These are phyloP conservation scores for Leptodactylus fallax DNA, from an alignment of 2,797 vertebrate species.

Conservation along the genomic window DNA sequence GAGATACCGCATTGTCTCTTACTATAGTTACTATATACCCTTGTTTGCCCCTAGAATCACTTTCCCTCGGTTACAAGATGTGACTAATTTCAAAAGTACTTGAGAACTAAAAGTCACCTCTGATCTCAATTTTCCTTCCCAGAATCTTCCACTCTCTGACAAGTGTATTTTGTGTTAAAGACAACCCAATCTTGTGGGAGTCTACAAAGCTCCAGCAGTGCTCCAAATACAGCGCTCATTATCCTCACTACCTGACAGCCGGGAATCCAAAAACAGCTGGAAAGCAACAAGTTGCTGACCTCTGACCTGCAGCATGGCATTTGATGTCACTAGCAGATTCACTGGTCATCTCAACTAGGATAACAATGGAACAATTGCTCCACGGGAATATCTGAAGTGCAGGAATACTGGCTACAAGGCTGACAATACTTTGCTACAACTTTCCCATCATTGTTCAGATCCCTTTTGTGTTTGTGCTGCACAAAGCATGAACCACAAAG, in stretches of 20 bases:
- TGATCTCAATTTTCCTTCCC: not conserved
- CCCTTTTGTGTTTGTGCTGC: not conserved
- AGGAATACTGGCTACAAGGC: slow-evolving; percentile 21
- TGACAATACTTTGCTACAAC: slow-evolving; percentile 20
- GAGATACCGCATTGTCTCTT: not conserved
- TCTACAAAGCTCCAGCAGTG: not conserved
- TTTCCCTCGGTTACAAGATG: not conserved
- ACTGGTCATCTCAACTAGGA: slow-evolving; percentile 10
- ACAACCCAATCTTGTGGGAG: not conserved
- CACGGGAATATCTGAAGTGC: slow-evolving; percentile 21
- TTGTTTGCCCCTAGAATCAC: not conserved
- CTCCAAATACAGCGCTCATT: not conserved
- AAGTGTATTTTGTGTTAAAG: not conserved
- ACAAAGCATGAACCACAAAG: not conserved
- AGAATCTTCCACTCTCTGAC: not conserved
- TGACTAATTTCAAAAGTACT: not conserved
- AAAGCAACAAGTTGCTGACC: not conserved
- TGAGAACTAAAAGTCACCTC: not conserved
- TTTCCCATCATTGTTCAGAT: slow-evolving; percentile 14
- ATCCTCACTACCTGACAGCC: slow-evolving; percentile 12
- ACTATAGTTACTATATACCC: not conserved
- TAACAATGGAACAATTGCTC: slow-evolving; percentile 21
- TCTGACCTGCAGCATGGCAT: not conserved
- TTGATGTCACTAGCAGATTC: slow-evolving; percentile 12
- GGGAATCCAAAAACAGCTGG: slow-evolving; percentile 26